phyloP scores from a whole-genome alignment of 1,140 invertebrate genomes.

The Drosophila varians region DNA sequence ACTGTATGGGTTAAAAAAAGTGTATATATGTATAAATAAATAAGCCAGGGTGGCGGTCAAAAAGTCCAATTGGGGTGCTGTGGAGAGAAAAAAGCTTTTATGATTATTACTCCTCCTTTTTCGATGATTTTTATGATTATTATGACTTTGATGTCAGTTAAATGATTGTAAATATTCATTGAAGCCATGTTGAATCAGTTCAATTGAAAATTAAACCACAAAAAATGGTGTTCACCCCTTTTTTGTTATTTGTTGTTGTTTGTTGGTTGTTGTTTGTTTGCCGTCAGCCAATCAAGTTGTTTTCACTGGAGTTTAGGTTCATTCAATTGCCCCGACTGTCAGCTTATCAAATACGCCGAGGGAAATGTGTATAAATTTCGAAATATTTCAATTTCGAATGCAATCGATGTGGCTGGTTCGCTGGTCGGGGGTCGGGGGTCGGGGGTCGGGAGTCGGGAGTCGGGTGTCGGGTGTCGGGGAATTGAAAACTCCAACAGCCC shows the following conservation, averaged over 20 bases:
- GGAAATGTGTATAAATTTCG: conserved; percentile 10
- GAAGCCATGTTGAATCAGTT: conserved; percentile 28
- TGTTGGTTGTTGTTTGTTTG: conserved; percentile 2
- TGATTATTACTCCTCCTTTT: conserved; percentile 38
- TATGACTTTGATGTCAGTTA: conserved; percentile 52
- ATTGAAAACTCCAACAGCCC: not conserved
- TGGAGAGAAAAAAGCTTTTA: conserved; percentile 33
- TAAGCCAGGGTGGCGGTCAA: not conserved
- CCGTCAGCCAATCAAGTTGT: conserved; percentile 8
- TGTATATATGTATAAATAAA: not conserved
- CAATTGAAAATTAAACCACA: conserved; percentile 23
- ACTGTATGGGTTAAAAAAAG: not conserved
- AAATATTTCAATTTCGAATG: conserved; percentile 29
- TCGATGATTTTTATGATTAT: conserved; percentile 44
- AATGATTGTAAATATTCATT: conserved; percentile 49
- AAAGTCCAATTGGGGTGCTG: too few relatives aligned
- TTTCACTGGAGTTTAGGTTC: conserved; percentile 13
- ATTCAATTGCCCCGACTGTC: conserved; percentile 34
- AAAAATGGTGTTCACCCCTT: not conserved
- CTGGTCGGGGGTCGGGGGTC: not conserved
- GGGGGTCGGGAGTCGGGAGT: too few relatives aligned
- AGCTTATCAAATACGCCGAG: conserved; percentile 22
- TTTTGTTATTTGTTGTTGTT: conserved; percentile 5
- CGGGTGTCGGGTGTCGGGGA: too few relatives aligned
- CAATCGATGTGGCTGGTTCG: not conserved